Base-by-base conservation (phyloP, 2,888 invertebrate species). In the Herminia tarsipennalis region DNA sequence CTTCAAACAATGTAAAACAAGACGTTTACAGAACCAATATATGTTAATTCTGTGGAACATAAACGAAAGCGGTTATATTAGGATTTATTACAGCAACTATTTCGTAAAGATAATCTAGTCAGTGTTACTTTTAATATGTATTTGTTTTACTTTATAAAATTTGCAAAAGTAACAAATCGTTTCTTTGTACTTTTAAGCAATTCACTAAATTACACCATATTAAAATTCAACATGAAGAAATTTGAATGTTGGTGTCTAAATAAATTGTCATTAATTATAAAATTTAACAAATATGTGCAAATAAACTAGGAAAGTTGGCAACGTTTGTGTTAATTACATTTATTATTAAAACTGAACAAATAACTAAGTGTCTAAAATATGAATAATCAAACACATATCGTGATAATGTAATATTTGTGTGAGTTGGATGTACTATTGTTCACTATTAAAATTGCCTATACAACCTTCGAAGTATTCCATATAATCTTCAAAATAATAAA, bases 141-240 rank as follows among this genome's bases (percentile, higher is more conserved):
- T 86, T 86, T 80, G 78, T 75, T 84, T 89, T 85, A 86, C 65
- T 90, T 92, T 89, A 94, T 94, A 94, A 93, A 94, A 94, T 94
- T 94, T 94, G 93, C 93, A 94, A 93, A 94, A 94, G 93, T 94
- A 94, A 94, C 93, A 93, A 93, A 93, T 93, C 86, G 93, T 91
- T 88, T 90, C 83, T 92, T 94, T 94, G 94, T 94, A 94, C 94
- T 94, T 93, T 89, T 92, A 93, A 93, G 93, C 93, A 93, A 93
- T 94, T 93, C 93, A 88, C 92, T 92, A 92, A 89, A 89, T 90
- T 88, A 91, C 91, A 88, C 88, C 83, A 82, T 82, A 85, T 81
- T 81, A 78, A 84, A 73, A 87, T 87, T 84, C 79, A 89, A 89
- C 84, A 83, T 73, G 82, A 81, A 81, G 78, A 80, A 84, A 81